These are phyloP conservation scores for Rhabdomys pumilio DNA, from an alignment of 2,797 vertebrate species.

Conservation along the genomic window DNA sequence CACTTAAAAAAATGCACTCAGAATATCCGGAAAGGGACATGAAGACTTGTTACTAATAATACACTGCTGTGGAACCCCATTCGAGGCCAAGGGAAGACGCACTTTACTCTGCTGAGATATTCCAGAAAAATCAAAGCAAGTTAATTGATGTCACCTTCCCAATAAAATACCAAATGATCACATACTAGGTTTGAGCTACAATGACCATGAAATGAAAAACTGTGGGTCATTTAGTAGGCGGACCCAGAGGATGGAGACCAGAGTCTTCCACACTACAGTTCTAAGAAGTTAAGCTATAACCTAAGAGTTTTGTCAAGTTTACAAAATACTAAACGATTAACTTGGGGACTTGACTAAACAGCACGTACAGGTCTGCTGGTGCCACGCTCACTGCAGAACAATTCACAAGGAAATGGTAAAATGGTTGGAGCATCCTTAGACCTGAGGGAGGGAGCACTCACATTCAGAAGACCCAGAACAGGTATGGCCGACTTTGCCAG, in stretches of 20 bases:
- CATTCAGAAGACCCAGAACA: constrained; percentile 38
- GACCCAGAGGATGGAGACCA: not conserved
- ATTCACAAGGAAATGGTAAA: not conserved
- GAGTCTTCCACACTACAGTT: not conserved
- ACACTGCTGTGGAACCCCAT: not conserved
- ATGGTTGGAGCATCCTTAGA: not conserved
- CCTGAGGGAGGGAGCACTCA: constrained; percentile 37
- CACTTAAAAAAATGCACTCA: constrained; percentile 59
- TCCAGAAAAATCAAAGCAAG: constrained; percentile 48
- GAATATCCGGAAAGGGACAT: constrained; percentile 50
- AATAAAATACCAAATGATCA: not conserved
- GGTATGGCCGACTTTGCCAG: not conserved
- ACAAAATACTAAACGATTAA: constrained; percentile 71
- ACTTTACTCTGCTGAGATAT: constrained; percentile 44
- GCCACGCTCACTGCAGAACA: not conserved
- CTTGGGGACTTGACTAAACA: not conserved
- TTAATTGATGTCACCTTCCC: not conserved
- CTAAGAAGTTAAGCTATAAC: constrained; percentile 72
- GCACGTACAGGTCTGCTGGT: not conserved
- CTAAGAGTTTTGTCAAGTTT: constrained; percentile 54
- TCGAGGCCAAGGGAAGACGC: not conserved
- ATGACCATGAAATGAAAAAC: not conserved
- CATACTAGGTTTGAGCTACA: not conserved
- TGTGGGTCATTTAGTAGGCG: not conserved
- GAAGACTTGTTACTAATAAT: constrained; percentile 43